Conservation (phyloP, 2,113 vertebrate genomes). For the Paralichthys olivaceus region DNA sequence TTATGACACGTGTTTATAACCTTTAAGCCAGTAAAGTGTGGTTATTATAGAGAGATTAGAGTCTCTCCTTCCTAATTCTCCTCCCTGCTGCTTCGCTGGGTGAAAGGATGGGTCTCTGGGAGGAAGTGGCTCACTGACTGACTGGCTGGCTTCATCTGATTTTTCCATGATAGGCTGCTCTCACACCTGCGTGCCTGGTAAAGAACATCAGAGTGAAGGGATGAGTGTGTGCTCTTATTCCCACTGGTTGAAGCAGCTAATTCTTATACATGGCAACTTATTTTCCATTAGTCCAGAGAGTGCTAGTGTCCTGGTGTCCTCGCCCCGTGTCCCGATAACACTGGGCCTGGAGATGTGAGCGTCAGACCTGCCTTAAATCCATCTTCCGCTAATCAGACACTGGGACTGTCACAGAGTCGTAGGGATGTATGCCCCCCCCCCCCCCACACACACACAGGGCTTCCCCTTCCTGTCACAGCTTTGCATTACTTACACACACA, state of each 20-base stretch:
- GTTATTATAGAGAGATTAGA: constrained; percentile 2
- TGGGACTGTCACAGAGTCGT: constrained; percentile 33
- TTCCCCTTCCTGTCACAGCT: constrained; percentile 40
- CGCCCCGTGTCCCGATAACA: constrained; percentile 26
- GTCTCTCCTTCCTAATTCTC: neutral
- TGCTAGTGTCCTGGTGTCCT: constrained; percentile 14
- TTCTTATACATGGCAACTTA: neutral
- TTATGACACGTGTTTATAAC: neutral
- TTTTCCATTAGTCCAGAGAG: constrained; percentile 39
- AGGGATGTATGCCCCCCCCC: neutral
- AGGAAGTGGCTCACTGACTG: neutral
- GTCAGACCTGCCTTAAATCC: constrained; percentile 40
- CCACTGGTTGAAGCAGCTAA: no score
- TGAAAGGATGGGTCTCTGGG: neutral
- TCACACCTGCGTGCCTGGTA: neutral
- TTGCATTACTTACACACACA: constrained; percentile 9
- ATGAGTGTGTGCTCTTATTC: no score
- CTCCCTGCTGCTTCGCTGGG: constrained; percentile 4
- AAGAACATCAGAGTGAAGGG: no score
- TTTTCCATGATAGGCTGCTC: neutral
- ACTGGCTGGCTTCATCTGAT: neutral
- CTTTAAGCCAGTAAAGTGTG: neutral
- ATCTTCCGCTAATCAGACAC: constrained; percentile 32
- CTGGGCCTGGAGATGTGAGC: constrained; percentile 26
- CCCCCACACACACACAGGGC: neutral